Conservation (phyloP, 2,113 vertebrate genomes). For the Apodemus sylvaticus region DNA sequence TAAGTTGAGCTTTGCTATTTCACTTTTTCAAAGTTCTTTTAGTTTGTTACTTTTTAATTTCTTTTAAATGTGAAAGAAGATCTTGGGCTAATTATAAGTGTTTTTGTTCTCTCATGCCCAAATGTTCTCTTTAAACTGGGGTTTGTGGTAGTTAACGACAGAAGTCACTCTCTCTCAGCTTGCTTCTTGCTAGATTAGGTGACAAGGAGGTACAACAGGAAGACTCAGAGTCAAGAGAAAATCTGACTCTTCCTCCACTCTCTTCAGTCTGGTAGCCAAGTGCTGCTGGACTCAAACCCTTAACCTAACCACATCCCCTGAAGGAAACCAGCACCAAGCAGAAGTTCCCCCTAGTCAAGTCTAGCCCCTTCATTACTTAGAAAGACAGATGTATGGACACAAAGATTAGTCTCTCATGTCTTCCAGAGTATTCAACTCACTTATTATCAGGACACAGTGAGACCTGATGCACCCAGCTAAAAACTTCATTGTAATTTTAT, state of each 20-base stretch:
- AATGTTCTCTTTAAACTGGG: conserved; percentile 13
- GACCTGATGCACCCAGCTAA: background rate
- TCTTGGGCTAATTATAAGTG: background rate
- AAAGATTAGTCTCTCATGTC: background rate
- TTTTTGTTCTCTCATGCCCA: background rate
- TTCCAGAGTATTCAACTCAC: background rate
- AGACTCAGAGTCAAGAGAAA: background rate
- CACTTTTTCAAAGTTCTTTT: conserved; percentile 11
- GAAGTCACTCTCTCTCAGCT: background rate
- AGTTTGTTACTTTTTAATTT: conserved; percentile 27
- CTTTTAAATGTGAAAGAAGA: background rate
- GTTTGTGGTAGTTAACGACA: background rate
- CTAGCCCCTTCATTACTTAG: background rate
- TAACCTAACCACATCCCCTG: background rate
- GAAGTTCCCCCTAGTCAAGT: background rate
- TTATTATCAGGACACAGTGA: background rate
- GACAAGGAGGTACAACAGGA: background rate
- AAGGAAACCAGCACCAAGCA: background rate
- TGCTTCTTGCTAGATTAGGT: background rate
- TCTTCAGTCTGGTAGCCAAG: background rate
- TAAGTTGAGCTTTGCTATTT: background rate
- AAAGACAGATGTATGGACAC: background rate
- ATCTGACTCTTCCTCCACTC: background rate
- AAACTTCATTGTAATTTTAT: background rate
- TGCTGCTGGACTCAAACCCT: background rate